Base-by-base conservation (phyloP, 2,888 invertebrate genomes). In the Ochropleura leucogaster region DNA sequence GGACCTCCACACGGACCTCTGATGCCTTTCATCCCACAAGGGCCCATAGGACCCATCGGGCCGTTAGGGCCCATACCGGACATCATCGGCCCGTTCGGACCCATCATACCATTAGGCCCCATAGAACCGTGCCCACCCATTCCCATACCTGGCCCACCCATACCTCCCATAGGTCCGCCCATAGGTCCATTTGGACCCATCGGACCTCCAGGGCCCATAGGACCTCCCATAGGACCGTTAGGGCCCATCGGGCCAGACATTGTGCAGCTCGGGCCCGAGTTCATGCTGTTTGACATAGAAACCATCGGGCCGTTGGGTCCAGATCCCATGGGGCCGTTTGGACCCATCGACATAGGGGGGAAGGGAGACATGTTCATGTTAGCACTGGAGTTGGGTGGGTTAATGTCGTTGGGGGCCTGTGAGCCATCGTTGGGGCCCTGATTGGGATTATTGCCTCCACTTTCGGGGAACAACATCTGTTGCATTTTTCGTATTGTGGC, bases 401-500 rank as follows among this genome's bases (percentile, higher is more conserved):
- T 94, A 69, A 93, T 92, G 77, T 94, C 94, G 82, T 92, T 92
- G n/a, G 92, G 90, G n/a, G 92, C 92, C 73, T 94, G 95, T 18
- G 91, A 90, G 53, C 91, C 92, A 72, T 95, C 95, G 46, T 90
- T 90, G 5, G 90, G 88, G 71, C 91, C 89, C 78, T 94, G 94
- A 82, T 92, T 92, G 55, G 92, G 95, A 76, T 92, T 92, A 78
- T 90, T 90, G 3, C 90, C 92, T 0, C 95, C 95, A 72, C 98
- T 97, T 90, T 99, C 99, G 0, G 99, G 99, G 95, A 99, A 99
- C 73, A 99, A 95, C 97, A 99, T 98, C 93, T 99, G 98, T 89
- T 99, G 98, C 98, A 99, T 98, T 96, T 99, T 99, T 81, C 98
- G 96, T 73, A 99, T 97, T 78, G 98, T 99, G 8, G 99, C 99